Evolutionary conservation across 2,888 invertebrate genomes (phyloP).

Genomic region (Thecophora atra): DNA sequence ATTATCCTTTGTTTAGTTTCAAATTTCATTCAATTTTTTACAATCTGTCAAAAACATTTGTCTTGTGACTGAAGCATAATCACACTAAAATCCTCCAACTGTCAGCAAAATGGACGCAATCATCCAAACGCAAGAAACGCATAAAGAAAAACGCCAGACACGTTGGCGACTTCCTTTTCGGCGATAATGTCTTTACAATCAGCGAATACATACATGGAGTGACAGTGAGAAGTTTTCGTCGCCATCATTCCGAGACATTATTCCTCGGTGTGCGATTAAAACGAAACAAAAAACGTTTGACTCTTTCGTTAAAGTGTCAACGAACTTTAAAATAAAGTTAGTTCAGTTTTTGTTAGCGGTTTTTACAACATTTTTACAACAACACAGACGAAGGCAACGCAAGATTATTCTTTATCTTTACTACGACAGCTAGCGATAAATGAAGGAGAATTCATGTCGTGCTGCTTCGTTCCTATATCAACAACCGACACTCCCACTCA

Average conservation of each 20-base stretch:
- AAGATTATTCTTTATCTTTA: constrained; percentile 11
- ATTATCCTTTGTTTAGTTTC: no score
- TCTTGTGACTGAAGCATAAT: no score
- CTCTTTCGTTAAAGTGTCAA: constrained; percentile 12
- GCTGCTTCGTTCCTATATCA: background rate
- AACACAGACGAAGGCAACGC: background rate
- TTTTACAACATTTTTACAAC: constrained; percentile 11
- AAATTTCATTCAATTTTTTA: no score
- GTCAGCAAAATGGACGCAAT: no score
- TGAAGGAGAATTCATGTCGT: background rate
- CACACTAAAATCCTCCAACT: no score
- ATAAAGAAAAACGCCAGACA: background rate
- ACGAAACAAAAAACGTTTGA: background rate
- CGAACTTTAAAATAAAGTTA: constrained; percentile 8
- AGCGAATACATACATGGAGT: background rate
- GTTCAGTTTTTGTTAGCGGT: background rate
- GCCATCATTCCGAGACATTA: background rate
- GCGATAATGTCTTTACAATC: background rate
- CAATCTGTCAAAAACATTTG: no score
- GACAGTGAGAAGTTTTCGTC: background rate
- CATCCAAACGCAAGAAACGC: no score
- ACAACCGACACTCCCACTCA: background rate
- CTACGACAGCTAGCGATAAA: constrained; percentile 19
- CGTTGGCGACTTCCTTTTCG: background rate
- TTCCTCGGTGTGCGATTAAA: no score